phyloP scores from a whole-genome alignment of 1,140 invertebrate genomes.

The Drosophila repleta region DNA sequence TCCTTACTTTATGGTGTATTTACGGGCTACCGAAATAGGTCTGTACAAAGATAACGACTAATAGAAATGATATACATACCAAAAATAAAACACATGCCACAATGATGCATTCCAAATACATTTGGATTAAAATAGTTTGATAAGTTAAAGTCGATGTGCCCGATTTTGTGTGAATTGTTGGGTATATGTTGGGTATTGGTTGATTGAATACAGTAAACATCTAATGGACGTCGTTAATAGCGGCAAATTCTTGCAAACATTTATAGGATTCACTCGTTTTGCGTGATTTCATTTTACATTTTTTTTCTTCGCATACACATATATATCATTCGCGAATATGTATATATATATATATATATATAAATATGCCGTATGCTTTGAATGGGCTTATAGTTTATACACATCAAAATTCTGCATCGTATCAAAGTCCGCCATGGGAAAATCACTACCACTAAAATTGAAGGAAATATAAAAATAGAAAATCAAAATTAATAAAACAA shows the following conservation, averaged over 20 bases:
- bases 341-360: conserved; percentile 33
- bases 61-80: conserved; percentile 64
- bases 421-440: conserved; percentile 76
- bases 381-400: conserved; percentile 58
- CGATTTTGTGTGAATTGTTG: conserved; percentile 40
- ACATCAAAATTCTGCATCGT: conserved; percentile 71
- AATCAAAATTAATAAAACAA: conserved; percentile 39
- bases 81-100: conserved; percentile 69
- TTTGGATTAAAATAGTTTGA: conserved; percentile 34
- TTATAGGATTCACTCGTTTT: conserved; percentile 49
- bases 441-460: conserved; percentile 73
- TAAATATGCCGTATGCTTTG: conserved; percentile 29
- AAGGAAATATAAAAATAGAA: conserved; percentile 43
- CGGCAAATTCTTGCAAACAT: conserved; percentile 42
- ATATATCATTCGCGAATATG: conserved; percentile 4
- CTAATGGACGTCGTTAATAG: conserved; percentile 52
- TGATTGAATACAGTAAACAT: conserved; percentile 35
- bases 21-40: conserved; percentile 14
- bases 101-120: conserved; percentile 60
- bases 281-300: conserved; percentile 22
- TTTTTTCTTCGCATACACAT: conserved; percentile 26
- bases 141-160: conserved; percentile 40
- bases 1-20: conserved; percentile 12
- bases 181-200: no score
- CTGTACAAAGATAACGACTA: conserved; percentile 9